Base-by-base conservation (phyloP, 1,140 invertebrate genomes). In the Calliopsis andreniformis region DNA sequence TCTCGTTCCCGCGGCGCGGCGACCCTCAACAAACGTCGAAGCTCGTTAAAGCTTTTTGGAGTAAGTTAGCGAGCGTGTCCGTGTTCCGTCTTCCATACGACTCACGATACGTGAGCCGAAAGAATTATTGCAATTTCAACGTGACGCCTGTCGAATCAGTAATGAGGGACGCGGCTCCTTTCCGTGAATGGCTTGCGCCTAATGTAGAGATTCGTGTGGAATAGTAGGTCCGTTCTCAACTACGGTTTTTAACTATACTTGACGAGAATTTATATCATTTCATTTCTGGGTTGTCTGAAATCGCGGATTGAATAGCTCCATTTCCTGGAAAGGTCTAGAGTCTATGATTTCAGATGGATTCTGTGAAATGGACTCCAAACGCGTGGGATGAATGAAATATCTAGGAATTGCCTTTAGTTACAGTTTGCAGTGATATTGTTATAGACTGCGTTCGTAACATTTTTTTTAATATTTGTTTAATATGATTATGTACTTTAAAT, bases 61-160 rank as follows among this genome's bases (percentile, higher is more conserved):
- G 76, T 83, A 81, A 87, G 85, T 87, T 83, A 81, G 86, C 75
- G 59, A 61, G 55, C 79, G 75, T 67, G 68, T 53, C 42, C 51
- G 53, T n/a, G n/a, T 61, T 63, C 28, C 49, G 39, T 35, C 51
- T 47, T 47, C 49, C 71, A 28, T 39, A 47, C 68, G 30, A 39
- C 49, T 56, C 59, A 49, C 51, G 63, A 79, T 87, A 89, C 89
- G 89, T 89, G 89, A 89, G 88, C 49, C 67, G 88, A 87, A 89
- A 90, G 85, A 90, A 90, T 89, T 87, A 90, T 87, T 79, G 87
- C 85, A 89, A 90, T 90, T 89, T 87, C 82, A 71, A 58, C 71
- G 71, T 58, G 68, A 73, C 76, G 71, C 43, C 58, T 43, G 55
- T 64, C 62, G 86, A 85, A 87, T 86, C 62, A 42, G n/a, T 80